These are phyloP conservation scores for Coendou prehensilis DNA, from an alignment of 2,797 vertebrate species.

Conservation along the genomic window DNA sequence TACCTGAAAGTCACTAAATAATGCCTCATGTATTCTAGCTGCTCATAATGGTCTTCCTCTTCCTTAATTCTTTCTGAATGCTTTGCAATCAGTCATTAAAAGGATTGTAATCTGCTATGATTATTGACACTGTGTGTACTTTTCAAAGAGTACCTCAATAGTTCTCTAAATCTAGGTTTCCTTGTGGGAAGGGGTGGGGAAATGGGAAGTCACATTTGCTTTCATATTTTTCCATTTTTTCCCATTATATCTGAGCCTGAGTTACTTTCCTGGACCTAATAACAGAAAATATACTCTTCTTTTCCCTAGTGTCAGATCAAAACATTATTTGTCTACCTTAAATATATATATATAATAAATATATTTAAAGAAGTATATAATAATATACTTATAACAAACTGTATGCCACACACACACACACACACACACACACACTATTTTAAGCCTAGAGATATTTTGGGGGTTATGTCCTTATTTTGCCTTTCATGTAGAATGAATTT, in stretches of 20 bases:
- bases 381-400: background rate
- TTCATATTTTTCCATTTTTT: conserved; percentile 26
- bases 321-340: conserved; percentile 20
- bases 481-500: conserved; percentile 24
- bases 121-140: conserved; percentile 32
- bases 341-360: background rate
- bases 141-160: background rate
- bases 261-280: conserved; percentile 38
- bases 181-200: background rate
- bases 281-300: conserved; percentile 2
- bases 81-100: background rate
- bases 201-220: conserved; percentile 34
- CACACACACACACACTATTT: background rate
- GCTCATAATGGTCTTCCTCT: background rate
- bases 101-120: background rate
- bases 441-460: background rate
- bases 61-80: conserved; percentile 48
- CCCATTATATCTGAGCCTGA: conserved; percentile 15
- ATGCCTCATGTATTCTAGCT: background rate
- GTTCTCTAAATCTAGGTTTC: background rate
- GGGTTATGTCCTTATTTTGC: background rate
- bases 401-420: too few relatives aligned
- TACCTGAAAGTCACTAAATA: conserved; percentile 38
- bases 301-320: conserved; percentile 29
- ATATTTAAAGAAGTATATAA: background rate